Conservation (phyloP, 2,888 invertebrate genomes). For the Lepidocyrtinus sp. region DNA sequence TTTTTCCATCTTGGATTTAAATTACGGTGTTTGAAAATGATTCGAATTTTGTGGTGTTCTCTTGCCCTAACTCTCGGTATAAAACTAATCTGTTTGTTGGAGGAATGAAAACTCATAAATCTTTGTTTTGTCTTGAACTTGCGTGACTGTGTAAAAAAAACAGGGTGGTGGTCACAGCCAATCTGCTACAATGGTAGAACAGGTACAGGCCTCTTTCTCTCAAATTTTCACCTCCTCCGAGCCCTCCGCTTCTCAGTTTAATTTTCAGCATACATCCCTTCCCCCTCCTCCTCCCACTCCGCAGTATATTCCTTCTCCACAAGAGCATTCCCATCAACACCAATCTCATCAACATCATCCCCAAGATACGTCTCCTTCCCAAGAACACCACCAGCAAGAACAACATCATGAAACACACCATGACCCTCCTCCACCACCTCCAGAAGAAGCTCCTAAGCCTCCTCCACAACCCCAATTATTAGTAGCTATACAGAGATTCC, state of each 20-base stretch:
- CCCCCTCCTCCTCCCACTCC: constrained; percentile 30
- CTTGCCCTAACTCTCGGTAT: no score
- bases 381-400: constrained; percentile 55
- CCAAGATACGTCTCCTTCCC: no score
- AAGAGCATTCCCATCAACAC: constrained; percentile 52
- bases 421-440: constrained; percentile 31
- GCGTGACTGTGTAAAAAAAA: constrained; percentile 21
- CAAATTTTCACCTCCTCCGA: constrained; percentile 59
- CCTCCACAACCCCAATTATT: constrained; percentile 47
- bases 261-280: no score
- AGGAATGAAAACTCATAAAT: constrained; percentile 31
- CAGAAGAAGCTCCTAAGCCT: constrained; percentile 22
- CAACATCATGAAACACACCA: constrained; percentile 56
- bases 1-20: no score
- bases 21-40: no score
- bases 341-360: constrained; percentile 57
- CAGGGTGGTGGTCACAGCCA: constrained; percentile 55
- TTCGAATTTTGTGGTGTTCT: no score
- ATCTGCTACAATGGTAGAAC: constrained; percentile 67
- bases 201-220: constrained; percentile 66
- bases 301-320: constrained; percentile 21
- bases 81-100: no score
- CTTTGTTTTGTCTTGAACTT: constrained; percentile 47
- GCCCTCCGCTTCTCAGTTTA: constrained; percentile 50
- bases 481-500: constrained; percentile 64